phyloP scores from a whole-genome alignment of 2,888 invertebrate species.

The Catocala nupta region DNA sequence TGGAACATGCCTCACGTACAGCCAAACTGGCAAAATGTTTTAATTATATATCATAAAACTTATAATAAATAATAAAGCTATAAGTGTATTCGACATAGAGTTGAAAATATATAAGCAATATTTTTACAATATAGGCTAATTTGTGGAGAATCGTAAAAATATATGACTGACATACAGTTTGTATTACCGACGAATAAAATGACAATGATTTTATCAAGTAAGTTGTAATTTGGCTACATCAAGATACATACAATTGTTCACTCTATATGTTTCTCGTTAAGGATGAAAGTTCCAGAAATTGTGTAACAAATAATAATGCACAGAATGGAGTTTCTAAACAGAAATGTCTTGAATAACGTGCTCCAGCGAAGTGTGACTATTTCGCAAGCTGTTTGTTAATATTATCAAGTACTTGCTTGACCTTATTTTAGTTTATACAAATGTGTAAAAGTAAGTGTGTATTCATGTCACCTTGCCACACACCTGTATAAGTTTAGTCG shows the following conservation, averaged over 20 bases:
- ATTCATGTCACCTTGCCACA: conserved; percentile 31
- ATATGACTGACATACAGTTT: conserved; percentile 12
- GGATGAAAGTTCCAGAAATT: conserved; percentile 39
- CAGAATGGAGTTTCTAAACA: conserved; percentile 51
- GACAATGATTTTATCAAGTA: conserved; percentile 24
- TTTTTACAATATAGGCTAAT: conserved; percentile 10
- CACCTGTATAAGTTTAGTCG: conserved; percentile 15
- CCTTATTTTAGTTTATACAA: conserved; percentile 49
- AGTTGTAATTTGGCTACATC: conserved; percentile 19
- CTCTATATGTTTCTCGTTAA: conserved; percentile 25
- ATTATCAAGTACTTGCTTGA: conserved; percentile 47
- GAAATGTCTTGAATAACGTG: conserved; percentile 60
- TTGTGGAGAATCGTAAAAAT: conserved; percentile 15
- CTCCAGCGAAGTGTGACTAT: conserved; percentile 64
- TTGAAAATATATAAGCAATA: conserved; percentile 13
- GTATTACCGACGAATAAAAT: conserved; percentile 25
- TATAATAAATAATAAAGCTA: conserved; percentile 5
- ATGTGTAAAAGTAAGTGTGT: conserved; percentile 42
- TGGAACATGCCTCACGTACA: conserved; percentile 29
- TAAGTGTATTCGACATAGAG: conserved; percentile 9
- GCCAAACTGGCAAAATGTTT: conserved; percentile 6
- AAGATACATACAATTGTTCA: conserved; percentile 14
- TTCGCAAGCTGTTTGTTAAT: conserved; percentile 62
- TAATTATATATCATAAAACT: conserved; percentile 13
- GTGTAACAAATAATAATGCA: conserved; percentile 30